Evolutionary conservation across 2,113 vertebrate genomes (phyloP), one percentile per base, ranked within the genome.

Genomic region (Lucifuga dentata): DNA sequence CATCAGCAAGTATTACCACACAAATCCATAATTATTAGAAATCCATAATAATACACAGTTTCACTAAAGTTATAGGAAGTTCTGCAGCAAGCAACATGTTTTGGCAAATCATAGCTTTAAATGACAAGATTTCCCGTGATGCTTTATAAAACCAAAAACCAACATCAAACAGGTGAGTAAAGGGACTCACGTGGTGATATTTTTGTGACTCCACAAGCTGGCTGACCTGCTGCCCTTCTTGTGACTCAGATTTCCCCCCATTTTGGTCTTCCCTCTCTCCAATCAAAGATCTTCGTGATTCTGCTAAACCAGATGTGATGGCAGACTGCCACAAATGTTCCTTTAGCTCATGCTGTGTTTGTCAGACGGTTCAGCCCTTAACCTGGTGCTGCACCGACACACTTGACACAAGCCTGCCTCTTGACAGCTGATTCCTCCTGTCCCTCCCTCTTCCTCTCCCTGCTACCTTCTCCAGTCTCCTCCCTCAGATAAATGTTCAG

Each of bases 221-320:
- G 32, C 11, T 52, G 19, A 21, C 60, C 12, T 41, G 72, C 55
- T 69, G 63, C 48, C 17, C 55, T 55, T 87, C 86, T 50, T 89
- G 62, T 85, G 88, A 80, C 88, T 90, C 17, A 64, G 6, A 9
- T 35, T 76, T 33, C 80, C 84, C 5, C 89, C 89, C 89, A 91
- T 91, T 45, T 52, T 74, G 41, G 72, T 48, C 5, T 39, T 35
- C 35, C 26, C 29, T 33, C 16, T 33, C 15, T 59, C 13, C 44
- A 29, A 33, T 26, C 53, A 7, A 43, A 21, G 20, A 36, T 23
- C 8, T 26, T 35, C n/a, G n/a, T n/a, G n/a, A n/a, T n/a, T n/a
- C n/a, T n/a, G n/a, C n/a, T n/a, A n/a, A n/a, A n/a, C n/a, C n/a
- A n/a, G n/a, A n/a, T n/a, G n/a, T n/a, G n/a, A n/a, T n/a, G n/a